These are phyloP conservation scores for Adelphocoris suturalis DNA, from an alignment of 2,888 invertebrate genomes.

Conservation along the genomic window DNA sequence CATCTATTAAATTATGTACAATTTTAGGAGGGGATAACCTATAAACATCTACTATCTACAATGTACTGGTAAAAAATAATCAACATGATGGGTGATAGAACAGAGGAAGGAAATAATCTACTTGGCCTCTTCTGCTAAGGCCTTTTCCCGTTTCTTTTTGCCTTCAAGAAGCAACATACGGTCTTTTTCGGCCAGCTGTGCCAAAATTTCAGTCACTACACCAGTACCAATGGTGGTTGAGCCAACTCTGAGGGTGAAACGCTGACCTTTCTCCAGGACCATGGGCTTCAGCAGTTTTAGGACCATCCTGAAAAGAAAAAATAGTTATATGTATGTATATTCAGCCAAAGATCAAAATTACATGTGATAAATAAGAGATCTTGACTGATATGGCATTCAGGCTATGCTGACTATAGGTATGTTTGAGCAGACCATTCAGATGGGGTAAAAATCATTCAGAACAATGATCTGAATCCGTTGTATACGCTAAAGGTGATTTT, in stretches of 20 bases:
- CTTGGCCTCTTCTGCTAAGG: constrained; percentile 44
- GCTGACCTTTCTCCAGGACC: constrained; percentile 94
- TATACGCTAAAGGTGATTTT: too few species aligned
- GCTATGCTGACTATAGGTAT: too few species aligned
- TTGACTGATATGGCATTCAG: too few species aligned
- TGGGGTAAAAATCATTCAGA: too few species aligned
- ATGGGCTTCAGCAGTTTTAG: constrained; percentile 90
- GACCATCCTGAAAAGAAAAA: constrained; percentile 81
- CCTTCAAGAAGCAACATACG: constrained; percentile 86
- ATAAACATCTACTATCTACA: constrained; percentile 15
- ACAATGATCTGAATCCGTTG: too few species aligned
- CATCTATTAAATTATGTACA: neutral
- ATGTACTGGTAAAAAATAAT: constrained; percentile 38
- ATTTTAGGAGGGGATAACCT: neutral
- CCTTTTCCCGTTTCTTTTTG: constrained; percentile 89
- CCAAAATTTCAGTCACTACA: constrained; percentile 90
- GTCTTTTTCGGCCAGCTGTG: constrained; percentile 85
- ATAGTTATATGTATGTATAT: too few species aligned
- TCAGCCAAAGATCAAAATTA: too few species aligned
- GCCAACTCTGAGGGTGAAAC: constrained; percentile 95
- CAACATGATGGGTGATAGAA: neutral
- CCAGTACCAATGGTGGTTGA: constrained; percentile 92
- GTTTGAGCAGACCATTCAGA: too few species aligned
- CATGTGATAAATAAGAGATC: too few species aligned
- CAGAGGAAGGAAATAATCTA: neutral